phyloP scores from a whole-genome alignment of 2,888 invertebrate genomes.

The Idaea aversata region DNA sequence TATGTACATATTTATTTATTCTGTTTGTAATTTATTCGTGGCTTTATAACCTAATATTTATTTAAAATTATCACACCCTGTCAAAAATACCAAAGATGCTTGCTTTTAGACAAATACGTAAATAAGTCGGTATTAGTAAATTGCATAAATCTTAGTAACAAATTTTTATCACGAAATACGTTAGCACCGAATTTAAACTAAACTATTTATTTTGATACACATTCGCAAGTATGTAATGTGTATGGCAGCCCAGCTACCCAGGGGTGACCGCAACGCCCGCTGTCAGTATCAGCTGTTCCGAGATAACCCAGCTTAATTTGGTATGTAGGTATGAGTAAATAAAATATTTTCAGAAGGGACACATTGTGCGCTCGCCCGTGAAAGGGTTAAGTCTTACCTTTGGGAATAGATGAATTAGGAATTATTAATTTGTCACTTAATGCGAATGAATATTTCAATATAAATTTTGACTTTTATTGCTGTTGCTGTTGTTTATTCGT shows the following conservation, averaged over 20 bases:
- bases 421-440: slow-evolving; percentile 1
- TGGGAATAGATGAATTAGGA: not conserved
- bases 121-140: too few relatives aligned
- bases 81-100: too few relatives aligned
- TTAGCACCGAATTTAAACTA: not conserved
- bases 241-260: slow-evolving; percentile 36
- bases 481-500: not conserved
- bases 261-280: slow-evolving; percentile 57
- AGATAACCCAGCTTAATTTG: slow-evolving; percentile 34
- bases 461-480: not conserved
- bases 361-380: slow-evolving; percentile 12
- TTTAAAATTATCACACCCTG: too few relatives aligned
- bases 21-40: not conserved
- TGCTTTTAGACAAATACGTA: too few relatives aligned
- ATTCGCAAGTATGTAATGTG: slow-evolving; percentile 25
- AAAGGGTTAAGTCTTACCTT: slow-evolving; percentile 16
- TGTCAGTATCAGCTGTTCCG: slow-evolving; percentile 64
- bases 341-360: slow-evolving; percentile 22
- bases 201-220: slow-evolving; percentile 15
- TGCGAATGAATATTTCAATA: not conserved
- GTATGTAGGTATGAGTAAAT: slow-evolving; percentile 21
- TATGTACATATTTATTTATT: not conserved
- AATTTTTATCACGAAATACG: not conserved
- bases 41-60: too few relatives aligned
- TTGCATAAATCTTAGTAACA: not conserved